A percentile compares a stretch with the other conserved stretches of the same genome.
Evolutionary conservation across 2,113 vertebrate genomes (phyloP).

Genomic region (Dipodomys merriami): DNA sequence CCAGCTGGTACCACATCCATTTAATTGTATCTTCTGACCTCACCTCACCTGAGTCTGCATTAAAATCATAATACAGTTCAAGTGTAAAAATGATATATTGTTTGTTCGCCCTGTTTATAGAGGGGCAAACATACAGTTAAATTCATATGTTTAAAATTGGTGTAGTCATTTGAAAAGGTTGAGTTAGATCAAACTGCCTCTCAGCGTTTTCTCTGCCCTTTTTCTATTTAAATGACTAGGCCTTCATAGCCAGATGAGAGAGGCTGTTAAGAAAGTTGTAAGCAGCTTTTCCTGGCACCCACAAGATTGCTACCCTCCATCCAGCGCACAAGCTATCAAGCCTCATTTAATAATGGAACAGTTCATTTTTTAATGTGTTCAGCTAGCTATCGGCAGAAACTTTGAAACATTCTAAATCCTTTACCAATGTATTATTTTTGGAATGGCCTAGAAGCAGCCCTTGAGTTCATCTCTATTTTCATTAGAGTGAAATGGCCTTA

Average conservation of each 20-base stretch:
- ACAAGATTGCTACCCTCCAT: not conserved
- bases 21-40: conserved; percentile 99
- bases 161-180: conserved; percentile 89
- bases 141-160: conserved; percentile 87
- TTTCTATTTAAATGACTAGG: conserved; percentile 77
- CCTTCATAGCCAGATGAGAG: conserved; percentile 50
- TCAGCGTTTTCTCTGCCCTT: conserved; percentile 78
- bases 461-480: not conserved
- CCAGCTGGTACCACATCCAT: conserved; percentile 97
- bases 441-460: not conserved
- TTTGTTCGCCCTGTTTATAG: conserved; percentile 98
- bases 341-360: conserved; percentile 47
- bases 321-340: conserved; percentile 32
- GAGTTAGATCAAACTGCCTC: conserved; percentile 85
- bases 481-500: not conserved
- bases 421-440: not conserved
- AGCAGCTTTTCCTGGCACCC: not conserved
- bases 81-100: conserved; percentile 99
- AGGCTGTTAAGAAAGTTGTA: conserved; percentile 64
- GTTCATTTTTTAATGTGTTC: not conserved
- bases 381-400: not conserved
- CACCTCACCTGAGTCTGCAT: conserved; percentile 96
- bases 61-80: conserved; percentile 98
- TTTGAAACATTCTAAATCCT: not conserved
- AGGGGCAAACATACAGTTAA: conserved; percentile 93